Base-by-base conservation (phyloP, 1,140 invertebrate genomes). In the Acromyrmex charruanus region DNA sequence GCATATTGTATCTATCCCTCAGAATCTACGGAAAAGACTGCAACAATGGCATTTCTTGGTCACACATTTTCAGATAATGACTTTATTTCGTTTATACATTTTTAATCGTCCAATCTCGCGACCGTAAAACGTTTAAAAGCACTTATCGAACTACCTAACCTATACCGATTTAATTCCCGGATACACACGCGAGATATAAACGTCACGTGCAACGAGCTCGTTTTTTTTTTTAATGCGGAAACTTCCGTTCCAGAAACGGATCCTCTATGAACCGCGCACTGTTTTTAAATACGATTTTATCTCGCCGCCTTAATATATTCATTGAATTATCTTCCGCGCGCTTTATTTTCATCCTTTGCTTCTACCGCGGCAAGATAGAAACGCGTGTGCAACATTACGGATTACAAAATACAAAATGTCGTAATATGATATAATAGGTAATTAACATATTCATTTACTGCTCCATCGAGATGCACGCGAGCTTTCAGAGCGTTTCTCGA, bases 211-310 rank as follows among this genome's bases (percentile, higher is more conserved):
- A 61, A 75, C 55, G 80, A 35, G 55, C 80, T 61, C 69, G 59
- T 71, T 25, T 71, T 21, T 21, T 21, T 82, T 68, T 82, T 68
- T 59, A 59, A 82, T 21, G 31, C 53, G 53, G 16, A 25, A 71
- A 61, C 68, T 82, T 82, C 80, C 80, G 68, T 74, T 61, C 68
- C 25, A 81, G 66, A 81, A 81, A 58, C 77, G 63, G 18, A 44
- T 71, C 65, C 51, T 55, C 28, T 28, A n/a, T 39, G 80, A 72
- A 21, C 68, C 39, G 66, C 80, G 80, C 53, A n/a, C 69, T 39
- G 80, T 84, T 84, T 84, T 84, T 61, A 84, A 82, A 82, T 74
- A 25, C 68, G 53, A 61, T 84, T 84, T 84, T 74, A 84, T 39
- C 80, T 49, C 39, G 79, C 21, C 21, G 21, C 58, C 69, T 84